phyloP scores from a whole-genome alignment of 35 echinoderm and acorn worm species.

The Ophiothrix spiculata region DNA sequence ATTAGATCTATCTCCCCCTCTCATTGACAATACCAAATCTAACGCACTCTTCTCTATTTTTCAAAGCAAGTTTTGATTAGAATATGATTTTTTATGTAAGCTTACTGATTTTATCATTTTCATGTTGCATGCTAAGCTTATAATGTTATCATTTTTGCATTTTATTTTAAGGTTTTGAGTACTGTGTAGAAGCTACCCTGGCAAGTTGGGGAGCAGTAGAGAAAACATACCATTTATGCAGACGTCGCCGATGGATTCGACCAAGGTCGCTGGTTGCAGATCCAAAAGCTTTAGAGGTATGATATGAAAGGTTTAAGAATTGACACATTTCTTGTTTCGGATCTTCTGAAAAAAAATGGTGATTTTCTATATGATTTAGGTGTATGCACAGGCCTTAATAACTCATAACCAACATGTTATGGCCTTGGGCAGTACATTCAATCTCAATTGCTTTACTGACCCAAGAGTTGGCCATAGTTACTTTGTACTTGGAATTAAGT shows the following conservation, averaged over 20 bases:
- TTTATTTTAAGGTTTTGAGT: conserved; percentile 80
- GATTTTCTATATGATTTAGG: too few species aligned
- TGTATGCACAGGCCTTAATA: too few species aligned
- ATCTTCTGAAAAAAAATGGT: too few species aligned
- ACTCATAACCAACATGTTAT: too few species aligned
- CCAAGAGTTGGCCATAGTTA: too few species aligned
- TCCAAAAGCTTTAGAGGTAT: conserved; percentile 58
- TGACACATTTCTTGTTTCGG: too few species aligned
- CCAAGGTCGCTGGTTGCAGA: conserved; percentile 57
- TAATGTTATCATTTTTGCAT: background rate
- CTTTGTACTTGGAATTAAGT: too few species aligned
- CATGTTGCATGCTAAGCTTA: too few species aligned
- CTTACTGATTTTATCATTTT: background rate
- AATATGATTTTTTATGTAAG: background rate
- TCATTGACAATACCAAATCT: background rate
- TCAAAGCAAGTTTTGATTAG: background rate
- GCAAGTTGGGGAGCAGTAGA: conserved; percentile 74
- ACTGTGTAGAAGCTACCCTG: conserved; percentile 86
- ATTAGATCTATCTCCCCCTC: too few species aligned
- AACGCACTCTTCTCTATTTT: background rate
- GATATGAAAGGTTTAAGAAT: background rate
- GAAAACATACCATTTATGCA: conserved; percentile 94
- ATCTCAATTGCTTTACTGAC: too few species aligned
- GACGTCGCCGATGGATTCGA: conserved; percentile 89
- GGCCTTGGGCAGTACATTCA: too few species aligned